Percentiles rank a stretch among this genome's conserved stretches.
phyloP scores from a whole-genome alignment of 2,113 vertebrate species.

The Eidolon helvum region DNA sequence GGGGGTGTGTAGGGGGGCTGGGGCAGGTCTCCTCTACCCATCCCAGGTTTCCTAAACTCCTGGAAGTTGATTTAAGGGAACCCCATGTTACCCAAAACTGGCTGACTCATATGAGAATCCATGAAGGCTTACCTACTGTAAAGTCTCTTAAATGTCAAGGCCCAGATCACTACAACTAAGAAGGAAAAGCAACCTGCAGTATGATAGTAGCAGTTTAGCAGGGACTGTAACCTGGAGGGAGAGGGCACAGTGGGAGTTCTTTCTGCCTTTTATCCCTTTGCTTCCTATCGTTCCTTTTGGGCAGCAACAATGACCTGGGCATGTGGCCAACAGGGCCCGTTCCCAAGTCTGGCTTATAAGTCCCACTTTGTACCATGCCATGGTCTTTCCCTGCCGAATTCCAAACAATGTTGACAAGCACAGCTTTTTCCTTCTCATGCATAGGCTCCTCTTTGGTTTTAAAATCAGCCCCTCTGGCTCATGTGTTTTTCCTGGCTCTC shows the following conservation, averaged over 20 bases:
- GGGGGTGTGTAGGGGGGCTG: too few species aligned
- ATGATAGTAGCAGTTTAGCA: not conserved
- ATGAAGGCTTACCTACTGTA: not conserved
- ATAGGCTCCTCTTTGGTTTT: not conserved
- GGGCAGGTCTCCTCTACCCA: not conserved
- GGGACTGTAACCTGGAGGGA: not conserved
- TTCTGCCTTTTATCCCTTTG: not conserved
- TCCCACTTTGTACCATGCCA: not conserved
- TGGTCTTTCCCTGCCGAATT: not conserved
- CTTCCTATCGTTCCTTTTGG: constrained; percentile 44
- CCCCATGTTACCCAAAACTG: not conserved
- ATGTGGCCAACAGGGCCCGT: not conserved
- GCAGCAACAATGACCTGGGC: not conserved
- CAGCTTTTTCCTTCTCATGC: not conserved
- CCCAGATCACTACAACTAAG: not conserved
- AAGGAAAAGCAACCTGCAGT: not conserved
- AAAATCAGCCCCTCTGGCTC: not conserved
- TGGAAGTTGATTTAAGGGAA: not conserved
- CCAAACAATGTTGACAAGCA: not conserved
- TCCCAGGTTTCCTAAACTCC: not conserved
- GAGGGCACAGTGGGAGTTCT: not conserved
- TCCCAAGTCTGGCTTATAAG: not conserved
- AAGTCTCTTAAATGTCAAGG: not conserved
- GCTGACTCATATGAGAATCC: not conserved
- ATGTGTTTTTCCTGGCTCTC: not conserved